These are phyloP conservation scores for Tipula confusa DNA, from an alignment of 2,888 invertebrate genomes.

Conservation along the genomic window DNA sequence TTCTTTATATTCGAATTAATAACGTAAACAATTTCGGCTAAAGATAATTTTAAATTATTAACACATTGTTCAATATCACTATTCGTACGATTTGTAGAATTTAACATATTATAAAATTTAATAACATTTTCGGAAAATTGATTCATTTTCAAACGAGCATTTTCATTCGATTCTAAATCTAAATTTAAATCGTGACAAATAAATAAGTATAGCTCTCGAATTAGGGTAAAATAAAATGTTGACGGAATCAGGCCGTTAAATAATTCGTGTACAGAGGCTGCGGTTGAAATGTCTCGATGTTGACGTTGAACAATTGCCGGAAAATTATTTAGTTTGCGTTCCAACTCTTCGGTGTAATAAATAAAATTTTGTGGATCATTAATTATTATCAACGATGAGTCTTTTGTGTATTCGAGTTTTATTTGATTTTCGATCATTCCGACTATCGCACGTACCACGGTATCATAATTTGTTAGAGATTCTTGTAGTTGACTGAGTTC, in stretches of 20 bases:
- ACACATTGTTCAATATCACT: not conserved
- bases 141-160: slow-evolving; percentile 9
- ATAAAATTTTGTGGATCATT: slow-evolving; percentile 9
- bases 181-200: slow-evolving; percentile 20
- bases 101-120: not conserved
- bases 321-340: not conserved
- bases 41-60: slow-evolving; percentile 20
- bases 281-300: not conserved
- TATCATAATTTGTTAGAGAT: not conserved
- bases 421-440: not conserved
- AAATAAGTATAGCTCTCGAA: not conserved
- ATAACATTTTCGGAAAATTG: not conserved
- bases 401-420: not conserved
- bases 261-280: not conserved
- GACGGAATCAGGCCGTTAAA: not conserved
- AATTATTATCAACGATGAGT: not conserved
- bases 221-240: not conserved
- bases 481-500: not conserved
- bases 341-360: not conserved
- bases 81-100: not conserved
- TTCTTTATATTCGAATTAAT: not conserved
- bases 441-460: not conserved
- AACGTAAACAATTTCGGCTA: not conserved
- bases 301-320: not conserved
- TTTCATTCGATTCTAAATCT: not conserved